Percentiles rank a stretch among this genome's conserved stretches.
These are phyloP conservation scores for Petrosia ficiformis DNA, from an alignment of 37 sponge, comb jelly and placozoan genomes.

Conservation along the genomic window DNA sequence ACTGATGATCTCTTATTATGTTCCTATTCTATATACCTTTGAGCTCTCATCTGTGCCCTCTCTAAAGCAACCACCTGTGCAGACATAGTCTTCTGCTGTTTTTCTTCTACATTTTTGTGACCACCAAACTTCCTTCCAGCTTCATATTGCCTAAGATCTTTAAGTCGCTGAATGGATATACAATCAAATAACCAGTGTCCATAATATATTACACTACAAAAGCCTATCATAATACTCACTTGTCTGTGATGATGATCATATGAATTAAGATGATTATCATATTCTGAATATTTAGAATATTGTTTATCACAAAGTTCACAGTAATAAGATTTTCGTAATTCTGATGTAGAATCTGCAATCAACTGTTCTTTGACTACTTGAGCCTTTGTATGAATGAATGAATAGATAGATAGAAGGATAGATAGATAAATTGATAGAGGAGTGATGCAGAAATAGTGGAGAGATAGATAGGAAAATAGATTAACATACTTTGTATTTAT, in stretches of 20 bases:
- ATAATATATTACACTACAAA: not conserved
- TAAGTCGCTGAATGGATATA: conserved; percentile 48
- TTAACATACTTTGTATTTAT: conserved; percentile 55
- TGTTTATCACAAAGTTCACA: conserved; percentile 89
- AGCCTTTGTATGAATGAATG: not conserved
- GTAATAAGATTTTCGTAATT: conserved; percentile 80
- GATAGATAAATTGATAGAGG: conserved; percentile 16
- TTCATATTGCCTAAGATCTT: conserved; percentile 61
- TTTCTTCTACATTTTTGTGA: conserved; percentile 14
- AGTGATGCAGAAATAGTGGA: not conserved
- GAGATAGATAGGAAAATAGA: not conserved
- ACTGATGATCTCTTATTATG: too few species aligned
- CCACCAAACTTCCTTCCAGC: conserved; percentile 63
- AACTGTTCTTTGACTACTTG: conserved; percentile 15
- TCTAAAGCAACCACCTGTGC: conserved; percentile 49
- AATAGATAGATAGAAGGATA: not conserved
- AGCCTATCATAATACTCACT: conserved; percentile 21
- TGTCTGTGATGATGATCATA: conserved; percentile 89
- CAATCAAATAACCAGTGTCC: not conserved
- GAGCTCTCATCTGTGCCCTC: conserved; percentile 47
- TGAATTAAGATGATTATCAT: conserved; percentile 92
- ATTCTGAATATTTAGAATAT: conserved; percentile 85
- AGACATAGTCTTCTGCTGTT: conserved; percentile 48
- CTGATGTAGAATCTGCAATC: conserved; percentile 42
- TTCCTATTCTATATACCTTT: too few species aligned